These are phyloP conservation scores for Anguilla megastoma DNA, from an alignment of 2,797 vertebrate genomes.

Conservation along the genomic window DNA sequence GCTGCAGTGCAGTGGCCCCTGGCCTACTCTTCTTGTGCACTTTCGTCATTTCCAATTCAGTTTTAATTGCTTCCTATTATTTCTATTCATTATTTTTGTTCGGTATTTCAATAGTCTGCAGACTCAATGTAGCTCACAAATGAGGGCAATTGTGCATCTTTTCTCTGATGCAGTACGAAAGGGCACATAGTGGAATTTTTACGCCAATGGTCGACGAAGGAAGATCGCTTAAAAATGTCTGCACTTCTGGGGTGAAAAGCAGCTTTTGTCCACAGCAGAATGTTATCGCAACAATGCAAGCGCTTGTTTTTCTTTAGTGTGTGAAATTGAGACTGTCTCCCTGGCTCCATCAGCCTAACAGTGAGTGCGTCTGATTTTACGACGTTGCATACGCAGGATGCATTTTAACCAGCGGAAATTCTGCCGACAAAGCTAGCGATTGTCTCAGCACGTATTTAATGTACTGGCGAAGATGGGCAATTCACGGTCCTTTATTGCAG, in stretches of 20 bases:
- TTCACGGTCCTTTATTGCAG: not conserved
- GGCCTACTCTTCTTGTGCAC: not conserved
- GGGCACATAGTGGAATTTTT: not conserved
- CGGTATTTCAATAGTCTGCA: not conserved
- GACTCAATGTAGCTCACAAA: not conserved
- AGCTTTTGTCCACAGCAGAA: not conserved
- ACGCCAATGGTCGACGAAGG: not conserved
- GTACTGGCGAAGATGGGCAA: not conserved
- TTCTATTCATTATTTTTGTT: not conserved
- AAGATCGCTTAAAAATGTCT: not conserved
- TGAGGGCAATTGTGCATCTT: not conserved
- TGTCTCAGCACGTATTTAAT: not conserved
- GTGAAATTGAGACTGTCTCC: not conserved
- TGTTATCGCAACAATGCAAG: not conserved
- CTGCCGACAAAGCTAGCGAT: not conserved
- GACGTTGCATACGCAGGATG: not conserved
- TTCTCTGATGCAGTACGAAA: not conserved
- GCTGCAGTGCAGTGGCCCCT: not conserved
- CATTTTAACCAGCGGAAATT: not conserved
- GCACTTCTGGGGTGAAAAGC: not conserved
- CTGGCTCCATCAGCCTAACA: not conserved
- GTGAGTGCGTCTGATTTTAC: not conserved
- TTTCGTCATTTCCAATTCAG: not conserved
- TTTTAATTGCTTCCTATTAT: not conserved
- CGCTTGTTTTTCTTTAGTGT: not conserved